Percentiles rank a stretch among this genome's conserved stretches.
These are phyloP conservation scores for Cyanoderma ruficeps DNA, from an alignment of 2,113 vertebrate species.

Conservation along the genomic window DNA sequence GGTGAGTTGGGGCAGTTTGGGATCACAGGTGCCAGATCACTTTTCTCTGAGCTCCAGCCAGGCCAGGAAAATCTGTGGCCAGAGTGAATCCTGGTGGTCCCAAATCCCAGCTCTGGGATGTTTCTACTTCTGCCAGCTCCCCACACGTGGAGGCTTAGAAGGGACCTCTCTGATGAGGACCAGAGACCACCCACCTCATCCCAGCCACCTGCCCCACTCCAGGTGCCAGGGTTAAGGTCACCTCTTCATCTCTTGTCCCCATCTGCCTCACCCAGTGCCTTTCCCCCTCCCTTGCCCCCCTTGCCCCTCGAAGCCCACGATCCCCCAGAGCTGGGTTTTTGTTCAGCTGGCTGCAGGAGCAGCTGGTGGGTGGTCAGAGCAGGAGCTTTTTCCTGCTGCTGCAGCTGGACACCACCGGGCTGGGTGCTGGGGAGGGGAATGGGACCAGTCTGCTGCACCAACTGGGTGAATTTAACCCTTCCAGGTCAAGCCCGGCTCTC, in stretches of 20 bases:
- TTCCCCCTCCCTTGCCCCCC: background rate
- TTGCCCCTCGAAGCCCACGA: fast-evolving
- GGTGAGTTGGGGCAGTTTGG: background rate
- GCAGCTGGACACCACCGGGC: background rate
- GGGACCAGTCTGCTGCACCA: background rate
- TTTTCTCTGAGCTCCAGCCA: background rate
- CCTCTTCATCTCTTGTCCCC: background rate
- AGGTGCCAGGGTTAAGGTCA: background rate
- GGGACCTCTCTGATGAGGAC: background rate
- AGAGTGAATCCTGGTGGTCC: background rate
- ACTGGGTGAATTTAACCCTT: background rate
- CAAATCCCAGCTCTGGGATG: background rate
- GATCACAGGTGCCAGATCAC: background rate
- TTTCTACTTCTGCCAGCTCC: background rate
- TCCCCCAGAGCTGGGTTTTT: background rate
- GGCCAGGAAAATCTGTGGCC: background rate
- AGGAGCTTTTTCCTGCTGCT: background rate
- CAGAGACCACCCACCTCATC: conserved; percentile 2
- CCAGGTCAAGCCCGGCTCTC: background rate
- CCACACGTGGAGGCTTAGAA: background rate
- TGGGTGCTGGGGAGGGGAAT: background rate
- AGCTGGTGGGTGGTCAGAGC: background rate
- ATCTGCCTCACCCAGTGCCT: background rate
- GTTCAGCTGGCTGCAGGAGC: background rate
- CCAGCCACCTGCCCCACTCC: background rate